These are phyloP conservation scores for Dryoscopus gambensis DNA, from an alignment of 2,113 vertebrate genomes.

Conservation along the genomic window DNA sequence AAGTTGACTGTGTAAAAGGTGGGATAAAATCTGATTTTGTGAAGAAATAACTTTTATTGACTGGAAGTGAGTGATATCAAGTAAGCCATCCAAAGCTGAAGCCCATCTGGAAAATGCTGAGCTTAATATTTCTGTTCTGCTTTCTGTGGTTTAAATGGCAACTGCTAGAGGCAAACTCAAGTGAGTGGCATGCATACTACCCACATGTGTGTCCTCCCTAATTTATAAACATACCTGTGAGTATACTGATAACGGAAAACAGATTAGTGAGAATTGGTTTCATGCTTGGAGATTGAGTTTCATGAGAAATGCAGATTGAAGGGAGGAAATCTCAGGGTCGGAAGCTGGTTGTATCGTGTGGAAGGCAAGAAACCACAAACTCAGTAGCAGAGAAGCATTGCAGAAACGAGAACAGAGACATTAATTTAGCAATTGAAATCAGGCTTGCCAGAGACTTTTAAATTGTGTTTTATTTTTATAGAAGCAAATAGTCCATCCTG, in stretches of 20 bases:
- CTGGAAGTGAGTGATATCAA: neutral
- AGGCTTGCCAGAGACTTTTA: neutral
- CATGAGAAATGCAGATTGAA: neutral
- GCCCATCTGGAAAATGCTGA: neutral
- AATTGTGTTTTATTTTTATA: neutral
- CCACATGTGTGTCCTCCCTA: neutral
- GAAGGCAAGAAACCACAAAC: constrained; percentile 16
- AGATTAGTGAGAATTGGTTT: neutral
- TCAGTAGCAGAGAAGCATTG: neutral
- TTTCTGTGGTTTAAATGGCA: neutral
- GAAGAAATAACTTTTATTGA: neutral
- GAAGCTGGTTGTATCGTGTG: neutral
- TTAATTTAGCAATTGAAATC: neutral
- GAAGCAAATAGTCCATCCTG: neutral
- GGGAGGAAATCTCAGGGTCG: neutral
- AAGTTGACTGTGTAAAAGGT: neutral
- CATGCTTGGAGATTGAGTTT: neutral
- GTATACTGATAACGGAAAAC: neutral
- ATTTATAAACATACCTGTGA: neutral
- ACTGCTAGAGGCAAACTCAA: neutral
- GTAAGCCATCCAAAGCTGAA: neutral
- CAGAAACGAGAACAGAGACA: neutral
- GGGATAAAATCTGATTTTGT: neutral
- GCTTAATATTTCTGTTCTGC: neutral
- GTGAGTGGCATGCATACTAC: neutral